Conservation (phyloP, 2,888 invertebrate species). For the Plagodis pulveraria region DNA sequence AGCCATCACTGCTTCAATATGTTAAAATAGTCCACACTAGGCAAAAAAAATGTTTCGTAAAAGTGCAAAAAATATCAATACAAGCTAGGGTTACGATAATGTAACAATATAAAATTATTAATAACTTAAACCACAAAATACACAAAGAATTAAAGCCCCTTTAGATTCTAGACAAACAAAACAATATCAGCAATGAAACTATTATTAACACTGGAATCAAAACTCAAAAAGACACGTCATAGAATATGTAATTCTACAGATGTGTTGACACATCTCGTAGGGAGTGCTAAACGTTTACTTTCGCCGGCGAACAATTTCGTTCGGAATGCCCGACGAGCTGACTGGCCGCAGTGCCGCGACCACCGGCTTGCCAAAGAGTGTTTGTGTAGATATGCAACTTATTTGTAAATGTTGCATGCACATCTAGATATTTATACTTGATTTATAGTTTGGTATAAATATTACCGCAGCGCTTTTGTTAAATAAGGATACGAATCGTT, state of each 20-base stretch:
- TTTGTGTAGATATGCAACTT: slow-evolving; percentile 13
- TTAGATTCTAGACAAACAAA: neutral
- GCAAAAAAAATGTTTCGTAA: too few relatives aligned
- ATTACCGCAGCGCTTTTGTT: too few relatives aligned
- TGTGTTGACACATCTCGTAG: slow-evolving; percentile 33
- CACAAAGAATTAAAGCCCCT: neutral
- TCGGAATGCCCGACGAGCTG: slow-evolving; percentile 75
- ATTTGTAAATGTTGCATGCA: neutral
- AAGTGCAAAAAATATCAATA: slow-evolving; percentile 1
- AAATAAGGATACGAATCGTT: too few relatives aligned
- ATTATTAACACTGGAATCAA: slow-evolving; percentile 10
- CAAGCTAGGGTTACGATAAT: neutral
- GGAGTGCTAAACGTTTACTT: slow-evolving; percentile 69
- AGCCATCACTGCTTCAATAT: too few relatives aligned
- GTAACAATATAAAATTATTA: too few relatives aligned
- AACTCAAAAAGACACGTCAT: slow-evolving; percentile 10
- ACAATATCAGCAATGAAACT: slow-evolving; percentile 23
- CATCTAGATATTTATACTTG: too few relatives aligned
- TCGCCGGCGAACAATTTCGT: slow-evolving; percentile 73
- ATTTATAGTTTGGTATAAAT: too few relatives aligned
- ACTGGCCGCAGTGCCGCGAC: slow-evolving; percentile 69
- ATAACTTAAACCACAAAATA: too few relatives aligned
- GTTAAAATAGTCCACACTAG: too few relatives aligned
- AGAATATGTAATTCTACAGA: slow-evolving; percentile 23
- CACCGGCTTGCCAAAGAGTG: slow-evolving; percentile 34